Conservation (phyloP, 1,140 invertebrate genomes). For the Oreohelix idahoensis region DNA sequence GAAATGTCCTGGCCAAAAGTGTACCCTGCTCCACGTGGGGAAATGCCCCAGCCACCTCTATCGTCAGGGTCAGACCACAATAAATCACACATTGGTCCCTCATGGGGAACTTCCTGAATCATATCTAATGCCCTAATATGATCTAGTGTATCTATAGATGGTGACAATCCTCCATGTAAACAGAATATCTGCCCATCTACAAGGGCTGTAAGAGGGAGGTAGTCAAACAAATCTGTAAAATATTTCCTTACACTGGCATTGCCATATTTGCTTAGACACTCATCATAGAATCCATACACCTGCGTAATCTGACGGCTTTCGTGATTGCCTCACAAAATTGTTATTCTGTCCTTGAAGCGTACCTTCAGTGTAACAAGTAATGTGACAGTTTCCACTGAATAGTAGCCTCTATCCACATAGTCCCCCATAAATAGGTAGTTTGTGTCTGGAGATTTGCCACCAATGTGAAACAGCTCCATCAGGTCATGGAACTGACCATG, state of each 20-base stretch:
- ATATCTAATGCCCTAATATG: constrained; percentile 98
- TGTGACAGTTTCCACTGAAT: constrained; percentile 99
- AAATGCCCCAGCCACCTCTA: constrained; percentile 99
- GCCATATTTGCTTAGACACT: constrained; percentile 99
- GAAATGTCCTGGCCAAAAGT: constrained; percentile 99
- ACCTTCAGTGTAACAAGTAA: constrained; percentile 96
- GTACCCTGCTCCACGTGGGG: constrained; percentile 98
- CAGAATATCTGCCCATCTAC: constrained; percentile 99
- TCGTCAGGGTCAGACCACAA: constrained; percentile 92
- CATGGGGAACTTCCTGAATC: constrained; percentile 99
- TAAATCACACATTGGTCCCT: constrained; percentile 94
- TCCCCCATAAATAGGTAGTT: too few species aligned
- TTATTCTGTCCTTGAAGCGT: constrained; percentile 98
- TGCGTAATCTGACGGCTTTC: constrained; percentile 99
- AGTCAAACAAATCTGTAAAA: constrained; percentile 99
- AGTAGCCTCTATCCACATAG: too few species aligned
- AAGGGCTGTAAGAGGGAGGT: constrained; percentile 96
- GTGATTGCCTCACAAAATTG: constrained; percentile 98
- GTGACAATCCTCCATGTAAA: constrained; percentile 98
- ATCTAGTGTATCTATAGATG: constrained; percentile 99
- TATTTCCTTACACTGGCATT: constrained; percentile 99
- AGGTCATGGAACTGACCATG: constrained; percentile 99
- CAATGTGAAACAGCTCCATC: constrained; percentile 99
- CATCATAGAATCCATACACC: constrained; percentile 98
- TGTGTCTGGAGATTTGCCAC: constrained; percentile 98